A percentile compares a stretch with the other conserved stretches of the same genome.
These are phyloP conservation scores for Rhizoglyphus robini DNA, from an alignment of 1,140 invertebrate genomes.

Conservation along the genomic window DNA sequence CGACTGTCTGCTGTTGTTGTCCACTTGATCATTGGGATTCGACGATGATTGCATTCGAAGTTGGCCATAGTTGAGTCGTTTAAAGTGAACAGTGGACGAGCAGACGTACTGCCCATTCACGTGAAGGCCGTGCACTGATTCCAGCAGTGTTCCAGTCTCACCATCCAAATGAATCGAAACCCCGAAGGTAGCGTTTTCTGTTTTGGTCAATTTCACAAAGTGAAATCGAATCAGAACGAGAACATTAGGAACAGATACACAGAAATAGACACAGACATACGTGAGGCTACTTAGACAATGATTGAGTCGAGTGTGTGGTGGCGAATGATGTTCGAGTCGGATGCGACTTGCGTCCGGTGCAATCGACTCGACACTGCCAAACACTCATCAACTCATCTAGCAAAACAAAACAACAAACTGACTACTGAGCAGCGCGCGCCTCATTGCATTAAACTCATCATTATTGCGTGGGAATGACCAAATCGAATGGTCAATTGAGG, in stretches of 20 bases:
- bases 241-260: background rate
- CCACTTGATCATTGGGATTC: background rate
- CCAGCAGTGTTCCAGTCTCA: conserved; percentile 26
- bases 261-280: background rate
- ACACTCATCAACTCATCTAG: no score
- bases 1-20: background rate
- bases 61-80: conserved; percentile 31
- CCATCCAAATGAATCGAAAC: background rate
- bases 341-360: no score
- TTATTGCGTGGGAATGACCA: no score
- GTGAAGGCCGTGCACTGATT: conserved; percentile 60
- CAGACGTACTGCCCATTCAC: conserved; percentile 85
- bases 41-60: background rate
- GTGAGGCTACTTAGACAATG: no score
- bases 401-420: no score
- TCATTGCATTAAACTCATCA: no score
- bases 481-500: no score
- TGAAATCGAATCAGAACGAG: background rate
- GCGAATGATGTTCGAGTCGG: no score
- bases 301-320: no score
- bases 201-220: background rate
- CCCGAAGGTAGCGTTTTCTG: conserved; percentile 10
- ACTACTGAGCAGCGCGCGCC: no score
- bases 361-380: no score
- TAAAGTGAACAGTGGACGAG: conserved; percentile 73